Evolutionary conservation across 2,888 invertebrate species (phyloP), one percentile per base, ranked within the genome.

Genomic region (Orthosia gracilis): DNA sequence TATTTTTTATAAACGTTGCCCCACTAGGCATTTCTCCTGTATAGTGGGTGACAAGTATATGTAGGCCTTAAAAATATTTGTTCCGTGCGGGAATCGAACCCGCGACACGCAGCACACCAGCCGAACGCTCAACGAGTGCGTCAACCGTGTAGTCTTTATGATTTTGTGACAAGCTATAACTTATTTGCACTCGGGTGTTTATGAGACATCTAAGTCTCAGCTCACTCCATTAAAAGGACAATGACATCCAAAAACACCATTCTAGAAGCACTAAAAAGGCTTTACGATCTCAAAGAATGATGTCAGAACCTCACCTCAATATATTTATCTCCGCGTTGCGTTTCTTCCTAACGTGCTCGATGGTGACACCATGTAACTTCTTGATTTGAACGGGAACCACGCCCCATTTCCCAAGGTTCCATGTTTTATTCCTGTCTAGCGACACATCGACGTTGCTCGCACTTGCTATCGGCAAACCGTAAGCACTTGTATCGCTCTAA

Each of bases 381-480:
- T 95, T 96, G 49, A 95, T 89, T 86, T 95, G 95, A 13, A 96
- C 94, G 0, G 95, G 95, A 57, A 95, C 92, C 18, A 94, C 91
- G 62, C 96, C 96, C 96, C 96, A 96, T 68, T 89, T 92, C 58
- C 96, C 96, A 11, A 88, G 87, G 78, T 89, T 93, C 96, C 96
- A 96, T 2, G 83, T 78, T 58, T 89, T 89, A 54, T 83, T 85
- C 66, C 87, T 91, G 65, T 94, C 95, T 11, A 88, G 64, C 11
- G 88, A 87, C 50, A 96, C 89, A 80, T 96, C 94, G 57, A 96
- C 81, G 82, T 92, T 93, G 77, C 94, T 93, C 0, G 92, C 91
- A 82, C 95, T 94, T 31, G 94, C 95, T 78, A 96, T 87, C 3
- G 96, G 95, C 65, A 96, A 87, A 3, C 96, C 96, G 81, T 93